These are phyloP conservation scores for Temnothorax curvispinosus DNA, from an alignment of 1,140 invertebrate genomes.

Conservation along the genomic window DNA sequence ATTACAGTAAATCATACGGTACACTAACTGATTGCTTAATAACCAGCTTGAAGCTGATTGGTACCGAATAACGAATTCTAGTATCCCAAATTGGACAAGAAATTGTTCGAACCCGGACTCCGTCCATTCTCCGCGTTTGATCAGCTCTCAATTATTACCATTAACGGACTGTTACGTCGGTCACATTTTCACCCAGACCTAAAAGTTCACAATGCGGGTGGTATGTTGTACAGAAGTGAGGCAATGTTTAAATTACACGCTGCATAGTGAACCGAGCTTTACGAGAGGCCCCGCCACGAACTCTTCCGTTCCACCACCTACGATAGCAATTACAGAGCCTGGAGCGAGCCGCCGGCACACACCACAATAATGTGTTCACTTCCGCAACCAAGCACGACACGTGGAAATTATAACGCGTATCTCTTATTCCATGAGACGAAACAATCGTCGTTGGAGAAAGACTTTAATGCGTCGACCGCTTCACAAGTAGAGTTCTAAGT, in stretches of 20 bases:
- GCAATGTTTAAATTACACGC: slow-evolving; percentile 82
- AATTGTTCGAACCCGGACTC: slow-evolving; percentile 8
- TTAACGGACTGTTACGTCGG: slow-evolving; percentile 32
- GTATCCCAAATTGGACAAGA: slow-evolving; percentile 33
- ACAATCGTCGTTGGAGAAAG: slow-evolving; percentile 5
- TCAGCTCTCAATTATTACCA: slow-evolving; percentile 36
- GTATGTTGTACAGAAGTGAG: slow-evolving; percentile 72
- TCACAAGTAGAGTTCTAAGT: neutral
- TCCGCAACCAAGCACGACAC: slow-evolving; percentile 53
- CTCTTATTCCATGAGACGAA: slow-evolving; percentile 12
- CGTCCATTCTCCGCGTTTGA: neutral
- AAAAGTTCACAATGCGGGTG: slow-evolving; percentile 69
- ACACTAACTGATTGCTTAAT: slow-evolving; percentile 46
- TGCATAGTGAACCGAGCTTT: slow-evolving; percentile 74
- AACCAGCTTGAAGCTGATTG: slow-evolving; percentile 5
- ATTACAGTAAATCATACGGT: slow-evolving; percentile 39
- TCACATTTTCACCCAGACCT: slow-evolving; percentile 5
- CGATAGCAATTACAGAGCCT: slow-evolving; percentile 73
- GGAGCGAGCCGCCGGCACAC: slow-evolving; percentile 62
- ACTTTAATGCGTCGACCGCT: slow-evolving; percentile 3
- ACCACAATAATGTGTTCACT: slow-evolving; percentile 59
- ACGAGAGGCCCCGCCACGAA: slow-evolving; percentile 74
- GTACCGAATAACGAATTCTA: slow-evolving; percentile 14
- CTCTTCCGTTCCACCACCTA: slow-evolving; percentile 73
- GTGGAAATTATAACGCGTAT: slow-evolving; percentile 53